A percentile compares a stretch with the other conserved stretches of the same genome.
These are phyloP conservation scores for Anthrax anthrax DNA, from an alignment of 2,888 invertebrate genomes.

Conservation along the genomic window DNA sequence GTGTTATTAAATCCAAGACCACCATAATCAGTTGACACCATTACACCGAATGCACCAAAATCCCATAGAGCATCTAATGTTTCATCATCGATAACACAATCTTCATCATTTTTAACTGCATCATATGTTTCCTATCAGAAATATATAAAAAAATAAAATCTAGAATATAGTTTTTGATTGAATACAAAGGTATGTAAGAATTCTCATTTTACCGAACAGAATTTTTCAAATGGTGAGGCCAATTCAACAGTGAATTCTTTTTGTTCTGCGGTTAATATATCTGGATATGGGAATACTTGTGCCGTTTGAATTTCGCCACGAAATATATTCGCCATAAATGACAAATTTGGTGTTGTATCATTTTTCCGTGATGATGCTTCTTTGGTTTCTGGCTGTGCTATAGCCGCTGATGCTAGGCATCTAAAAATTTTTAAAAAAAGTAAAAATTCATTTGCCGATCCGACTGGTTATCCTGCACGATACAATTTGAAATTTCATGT, in stretches of 20 bases:
- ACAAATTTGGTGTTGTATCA: conserved; percentile 42
- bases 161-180: no score
- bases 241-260: conserved; percentile 68
- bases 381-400: conserved; percentile 17
- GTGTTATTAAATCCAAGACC: conserved; percentile 83
- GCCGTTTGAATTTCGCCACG: conserved; percentile 65
- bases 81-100: conserved; percentile 56
- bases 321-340: conserved; percentile 91
- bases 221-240: conserved; percentile 66
- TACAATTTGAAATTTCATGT: no score
- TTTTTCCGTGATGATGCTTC: conserved; percentile 16
- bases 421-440: no score
- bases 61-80: conserved; percentile 74
- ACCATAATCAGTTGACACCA: conserved; percentile 74
- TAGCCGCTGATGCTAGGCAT: conserved; percentile 14
- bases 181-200: no score
- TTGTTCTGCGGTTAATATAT: conserved; percentile 69
- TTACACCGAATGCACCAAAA: conserved; percentile 82
- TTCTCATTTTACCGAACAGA: conserved; percentile 63
- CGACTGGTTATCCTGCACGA: no score
- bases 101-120: conserved; percentile 72
- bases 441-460: no score
- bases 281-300: conserved; percentile 91
- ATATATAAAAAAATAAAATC: neutral
- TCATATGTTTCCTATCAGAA: conserved; percentile 66